These are phyloP conservation scores for Chiropotes sagulatus DNA, from an alignment of 2,797 vertebrate genomes.

Conservation along the genomic window DNA sequence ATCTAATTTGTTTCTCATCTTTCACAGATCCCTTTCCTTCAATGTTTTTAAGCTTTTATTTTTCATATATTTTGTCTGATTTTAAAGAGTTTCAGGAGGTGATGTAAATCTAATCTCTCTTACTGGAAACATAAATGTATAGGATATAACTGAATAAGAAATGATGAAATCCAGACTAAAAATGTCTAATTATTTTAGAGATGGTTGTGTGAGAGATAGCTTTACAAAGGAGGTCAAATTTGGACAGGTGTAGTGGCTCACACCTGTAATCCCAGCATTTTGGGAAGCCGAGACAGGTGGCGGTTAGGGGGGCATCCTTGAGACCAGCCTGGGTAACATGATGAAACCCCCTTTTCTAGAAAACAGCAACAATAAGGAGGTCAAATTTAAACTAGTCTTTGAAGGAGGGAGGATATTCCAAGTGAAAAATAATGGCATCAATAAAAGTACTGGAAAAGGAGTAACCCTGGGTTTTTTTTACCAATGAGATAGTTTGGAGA, in stretches of 20 bases:
- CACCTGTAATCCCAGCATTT: background rate
- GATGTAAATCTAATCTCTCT: background rate
- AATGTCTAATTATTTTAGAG: background rate
- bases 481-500: background rate
- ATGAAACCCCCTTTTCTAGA: background rate
- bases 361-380: background rate
- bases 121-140: background rate
- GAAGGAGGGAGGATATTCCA: background rate
- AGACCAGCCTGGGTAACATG: background rate
- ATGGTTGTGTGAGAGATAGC: background rate
- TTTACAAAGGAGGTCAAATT: slow-evolving; percentile 13
- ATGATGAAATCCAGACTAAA: background rate
- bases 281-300: background rate
- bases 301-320: background rate
- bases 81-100: slow-evolving; percentile 32
- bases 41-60: background rate
- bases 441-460: background rate
- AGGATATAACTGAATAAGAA: slow-evolving; percentile 22
- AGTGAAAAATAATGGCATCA: slow-evolving; percentile 19
- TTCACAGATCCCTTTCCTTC: background rate
- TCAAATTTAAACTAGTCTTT: slow-evolving; percentile 18
- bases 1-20: background rate
- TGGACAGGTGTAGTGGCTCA: background rate
- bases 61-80: background rate
- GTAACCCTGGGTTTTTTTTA: background rate